These are phyloP conservation scores for Empidonax traillii DNA, from an alignment of 2,113 vertebrate species.

Conservation along the genomic window DNA sequence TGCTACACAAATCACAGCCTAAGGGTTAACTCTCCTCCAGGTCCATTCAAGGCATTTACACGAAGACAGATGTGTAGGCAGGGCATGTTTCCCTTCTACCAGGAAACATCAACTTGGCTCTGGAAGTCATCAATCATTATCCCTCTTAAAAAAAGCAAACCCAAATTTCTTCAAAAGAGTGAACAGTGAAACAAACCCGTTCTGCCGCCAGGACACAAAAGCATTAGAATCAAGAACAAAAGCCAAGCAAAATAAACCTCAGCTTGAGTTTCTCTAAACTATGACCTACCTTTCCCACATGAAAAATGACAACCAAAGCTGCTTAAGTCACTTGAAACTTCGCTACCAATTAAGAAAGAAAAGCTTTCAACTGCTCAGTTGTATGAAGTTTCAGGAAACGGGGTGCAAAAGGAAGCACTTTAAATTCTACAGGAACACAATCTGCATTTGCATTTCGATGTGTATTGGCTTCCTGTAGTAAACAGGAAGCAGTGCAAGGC, in stretches of 20 bases:
- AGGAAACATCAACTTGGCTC: background rate
- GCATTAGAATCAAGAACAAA: background rate
- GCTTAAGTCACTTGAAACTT: background rate
- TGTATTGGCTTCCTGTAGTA: background rate
- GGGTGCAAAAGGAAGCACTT: background rate
- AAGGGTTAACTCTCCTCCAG: background rate
- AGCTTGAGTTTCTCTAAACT: background rate
- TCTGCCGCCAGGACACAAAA: background rate
- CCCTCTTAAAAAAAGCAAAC: background rate
- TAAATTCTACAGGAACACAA: background rate
- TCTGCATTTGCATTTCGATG: background rate
- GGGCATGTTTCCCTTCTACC: background rate
- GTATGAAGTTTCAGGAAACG: background rate
- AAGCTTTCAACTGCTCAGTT: background rate
- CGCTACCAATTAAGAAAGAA: background rate
- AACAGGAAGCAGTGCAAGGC: background rate
- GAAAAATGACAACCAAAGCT: background rate
- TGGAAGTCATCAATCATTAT: background rate
- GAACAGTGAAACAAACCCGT: background rate
- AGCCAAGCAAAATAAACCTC: background rate
- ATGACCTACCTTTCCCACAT: background rate
- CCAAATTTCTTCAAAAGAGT: background rate
- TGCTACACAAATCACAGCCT: background rate
- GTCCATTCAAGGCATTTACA: background rate
- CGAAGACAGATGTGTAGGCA: background rate